Percentiles rank a stretch among this genome's conserved stretches.
These are phyloP conservation scores for Cryptus armator DNA, from an alignment of 2,888 invertebrate species.

Conservation along the genomic window DNA sequence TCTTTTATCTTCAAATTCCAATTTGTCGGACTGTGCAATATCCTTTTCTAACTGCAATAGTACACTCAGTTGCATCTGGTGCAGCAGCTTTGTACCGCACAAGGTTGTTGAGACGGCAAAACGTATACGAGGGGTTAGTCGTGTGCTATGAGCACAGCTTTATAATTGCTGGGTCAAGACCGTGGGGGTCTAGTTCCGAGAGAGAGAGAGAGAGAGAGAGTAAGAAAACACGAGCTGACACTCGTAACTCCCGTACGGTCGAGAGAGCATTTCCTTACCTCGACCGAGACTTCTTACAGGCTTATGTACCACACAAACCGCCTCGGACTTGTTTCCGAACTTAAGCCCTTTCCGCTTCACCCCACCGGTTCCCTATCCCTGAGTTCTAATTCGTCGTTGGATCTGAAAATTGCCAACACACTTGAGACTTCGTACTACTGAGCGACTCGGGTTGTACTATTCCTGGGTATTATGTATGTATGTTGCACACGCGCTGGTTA, in stretches of 20 bases:
- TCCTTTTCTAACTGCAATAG: neutral
- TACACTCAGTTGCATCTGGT: neutral
- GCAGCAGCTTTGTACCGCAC: slow-evolving; percentile 3
- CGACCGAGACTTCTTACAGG: slow-evolving; percentile 18
- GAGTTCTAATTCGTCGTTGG: slow-evolving; percentile 3
- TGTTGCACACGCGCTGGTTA: neutral
- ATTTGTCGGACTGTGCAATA: too few relatives aligned
- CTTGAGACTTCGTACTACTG: neutral
- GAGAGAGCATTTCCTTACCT: slow-evolving; percentile 18
- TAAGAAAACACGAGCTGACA: slow-evolving; percentile 9
- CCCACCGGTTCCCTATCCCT: neutral
- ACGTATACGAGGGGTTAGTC: slow-evolving; percentile 38
- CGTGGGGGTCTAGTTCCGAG: slow-evolving; percentile 46
- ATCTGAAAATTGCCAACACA: neutral
- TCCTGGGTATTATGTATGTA: too few relatives aligned
- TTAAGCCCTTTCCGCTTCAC: neutral
- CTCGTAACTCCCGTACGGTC: slow-evolving; percentile 51
- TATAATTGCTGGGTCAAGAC: slow-evolving; percentile 64
- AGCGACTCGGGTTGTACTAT: neutral
- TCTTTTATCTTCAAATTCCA: too few relatives aligned
- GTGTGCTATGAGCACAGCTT: slow-evolving; percentile 33
- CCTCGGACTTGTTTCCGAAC: slow-evolving; percentile 25
- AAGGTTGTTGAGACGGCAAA: slow-evolving; percentile 43
- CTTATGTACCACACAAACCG: slow-evolving; percentile 40
- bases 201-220: slow-evolving; percentile 19